phyloP scores from a whole-genome alignment of 2,113 vertebrate genomes.

The Caracal caracal region DNA sequence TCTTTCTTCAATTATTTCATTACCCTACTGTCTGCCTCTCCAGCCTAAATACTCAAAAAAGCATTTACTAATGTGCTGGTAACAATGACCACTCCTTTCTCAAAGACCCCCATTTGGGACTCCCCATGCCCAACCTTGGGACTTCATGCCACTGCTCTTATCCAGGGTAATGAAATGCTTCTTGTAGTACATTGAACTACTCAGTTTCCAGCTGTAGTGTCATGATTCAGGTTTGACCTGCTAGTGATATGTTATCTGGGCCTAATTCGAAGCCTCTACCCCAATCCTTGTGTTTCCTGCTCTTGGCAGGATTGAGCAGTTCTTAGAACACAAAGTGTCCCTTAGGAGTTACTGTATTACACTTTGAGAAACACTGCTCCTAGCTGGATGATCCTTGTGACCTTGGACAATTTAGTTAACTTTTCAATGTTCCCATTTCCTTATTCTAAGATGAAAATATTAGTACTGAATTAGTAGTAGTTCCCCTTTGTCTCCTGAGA shows the following conservation, averaged over 20 bases:
- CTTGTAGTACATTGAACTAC: background rate
- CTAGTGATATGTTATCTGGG: background rate
- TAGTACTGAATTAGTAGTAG: background rate
- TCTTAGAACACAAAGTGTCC: background rate
- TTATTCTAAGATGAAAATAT: background rate
- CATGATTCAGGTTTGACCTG: constrained; percentile 37
- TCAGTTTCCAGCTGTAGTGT: background rate
- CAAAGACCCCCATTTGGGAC: background rate
- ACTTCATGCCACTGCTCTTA: background rate
- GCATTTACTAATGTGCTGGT: background rate
- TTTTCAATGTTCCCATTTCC: constrained; percentile 15
- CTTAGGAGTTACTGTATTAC: background rate
- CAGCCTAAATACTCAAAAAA: background rate
- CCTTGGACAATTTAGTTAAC: constrained; percentile 40
- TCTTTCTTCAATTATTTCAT: background rate
- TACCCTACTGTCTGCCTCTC: background rate
- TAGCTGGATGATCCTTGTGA: constrained; percentile 5
- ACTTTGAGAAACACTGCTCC: constrained; percentile 5
- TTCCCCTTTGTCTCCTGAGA: constrained; percentile 21
- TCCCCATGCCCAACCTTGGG: background rate
- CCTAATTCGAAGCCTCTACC: background rate
- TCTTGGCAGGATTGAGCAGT: constrained; percentile 51
- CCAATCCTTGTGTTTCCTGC: constrained; percentile 5
- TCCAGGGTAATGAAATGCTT: background rate
- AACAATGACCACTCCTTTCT: background rate